phyloP scores from a whole-genome alignment of 2,797 vertebrate species.

The Muraenolepis orangiensis region DNA sequence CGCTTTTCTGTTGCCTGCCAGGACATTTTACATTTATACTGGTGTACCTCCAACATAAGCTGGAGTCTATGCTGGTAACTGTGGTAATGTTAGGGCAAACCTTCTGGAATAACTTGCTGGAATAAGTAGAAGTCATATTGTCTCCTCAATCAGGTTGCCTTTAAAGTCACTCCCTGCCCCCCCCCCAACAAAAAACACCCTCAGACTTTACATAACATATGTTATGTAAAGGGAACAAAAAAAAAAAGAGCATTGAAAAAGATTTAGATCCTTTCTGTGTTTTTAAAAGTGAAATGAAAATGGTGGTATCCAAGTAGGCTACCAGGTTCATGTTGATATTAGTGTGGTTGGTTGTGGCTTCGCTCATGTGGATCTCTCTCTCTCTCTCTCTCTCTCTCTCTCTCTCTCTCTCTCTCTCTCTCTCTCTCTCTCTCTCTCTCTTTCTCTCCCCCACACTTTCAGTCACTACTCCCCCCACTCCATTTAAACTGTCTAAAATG shows the following conservation, averaged over 20 bases:
- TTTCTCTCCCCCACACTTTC: not conserved
- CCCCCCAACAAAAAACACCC: constrained; percentile 64
- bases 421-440: not conserved
- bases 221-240: constrained; percentile 50
- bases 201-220: constrained; percentile 61
- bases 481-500: constrained; percentile 14
- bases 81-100: constrained; percentile 32
- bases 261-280: constrained; percentile 61
- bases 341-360: constrained; percentile 72
- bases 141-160: constrained; percentile 65
- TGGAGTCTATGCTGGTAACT: constrained; percentile 48
- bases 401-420: constrained; percentile 9
- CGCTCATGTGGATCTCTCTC: constrained; percentile 58
- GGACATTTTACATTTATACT: not conserved
- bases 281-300: constrained; percentile 63
- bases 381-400: constrained; percentile 23
- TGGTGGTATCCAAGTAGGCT: constrained; percentile 64
- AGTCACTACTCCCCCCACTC: not conserved
- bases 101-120: constrained; percentile 36
- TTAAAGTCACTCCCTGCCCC: constrained; percentile 60
- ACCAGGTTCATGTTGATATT: constrained; percentile 70
- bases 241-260: constrained; percentile 25
- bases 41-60: constrained; percentile 18
- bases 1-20: not conserved
- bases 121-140: constrained; percentile 55